Percentiles rank a stretch among this genome's conserved stretches.
Evolutionary conservation across 2,113 vertebrate genomes (phyloP).

Genomic region (Trogon surrucura): DNA sequence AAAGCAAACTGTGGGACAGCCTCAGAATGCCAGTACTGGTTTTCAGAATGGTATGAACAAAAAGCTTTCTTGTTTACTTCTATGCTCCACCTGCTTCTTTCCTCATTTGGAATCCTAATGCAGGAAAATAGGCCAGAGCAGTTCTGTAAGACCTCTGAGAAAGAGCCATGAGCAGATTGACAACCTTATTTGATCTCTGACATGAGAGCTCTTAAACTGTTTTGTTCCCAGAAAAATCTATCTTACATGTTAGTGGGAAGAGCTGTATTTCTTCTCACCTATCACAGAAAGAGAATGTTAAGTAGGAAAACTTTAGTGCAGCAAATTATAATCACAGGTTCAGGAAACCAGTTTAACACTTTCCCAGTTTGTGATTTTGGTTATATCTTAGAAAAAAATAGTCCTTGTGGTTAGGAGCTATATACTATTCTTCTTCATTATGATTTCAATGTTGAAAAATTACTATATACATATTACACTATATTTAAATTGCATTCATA

Average conservation of each 20-base stretch:
- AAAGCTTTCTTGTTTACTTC: background rate
- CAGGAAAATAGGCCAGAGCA: background rate
- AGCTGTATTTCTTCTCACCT: background rate
- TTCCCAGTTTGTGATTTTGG: background rate
- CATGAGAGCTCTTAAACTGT: background rate
- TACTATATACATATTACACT: background rate
- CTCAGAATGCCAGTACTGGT: background rate
- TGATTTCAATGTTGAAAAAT: background rate
- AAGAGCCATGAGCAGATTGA: background rate
- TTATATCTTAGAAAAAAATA: background rate
- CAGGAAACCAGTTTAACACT: background rate
- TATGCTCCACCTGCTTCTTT: background rate
- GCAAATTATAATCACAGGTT: background rate
- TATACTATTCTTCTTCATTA: background rate
- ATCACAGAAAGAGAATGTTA: background rate
- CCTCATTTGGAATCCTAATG: background rate
- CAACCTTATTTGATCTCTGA: background rate
- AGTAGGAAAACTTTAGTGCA: background rate
- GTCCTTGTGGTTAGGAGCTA: background rate
- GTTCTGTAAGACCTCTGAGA: background rate
- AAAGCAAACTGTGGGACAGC: background rate
- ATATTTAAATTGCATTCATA: conserved; percentile 31
- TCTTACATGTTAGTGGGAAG: background rate
- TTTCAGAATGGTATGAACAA: background rate
- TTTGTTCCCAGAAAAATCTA: background rate